phyloP scores from a whole-genome alignment of 2,797 vertebrate genomes.

The Oreortyx pictus region DNA sequence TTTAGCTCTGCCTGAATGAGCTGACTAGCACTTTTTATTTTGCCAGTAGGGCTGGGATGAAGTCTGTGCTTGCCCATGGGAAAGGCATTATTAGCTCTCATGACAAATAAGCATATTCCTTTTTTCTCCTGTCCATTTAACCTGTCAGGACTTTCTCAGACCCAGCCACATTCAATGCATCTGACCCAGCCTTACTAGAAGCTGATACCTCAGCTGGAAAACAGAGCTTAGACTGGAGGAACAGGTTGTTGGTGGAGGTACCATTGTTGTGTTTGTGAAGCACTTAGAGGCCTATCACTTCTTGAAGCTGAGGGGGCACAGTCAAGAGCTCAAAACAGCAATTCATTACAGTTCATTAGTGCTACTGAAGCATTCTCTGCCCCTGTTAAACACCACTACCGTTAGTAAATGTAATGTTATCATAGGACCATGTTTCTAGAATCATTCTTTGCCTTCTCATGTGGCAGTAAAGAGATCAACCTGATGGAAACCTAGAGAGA shows the following conservation, averaged over 20 bases:
- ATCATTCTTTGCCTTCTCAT: not conserved
- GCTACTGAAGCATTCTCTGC: not conserved
- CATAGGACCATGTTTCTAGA: not conserved
- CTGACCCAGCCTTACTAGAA: not conserved
- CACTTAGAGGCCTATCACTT: not conserved
- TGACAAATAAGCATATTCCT: not conserved
- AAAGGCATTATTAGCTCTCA: not conserved
- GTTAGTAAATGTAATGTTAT: not conserved
- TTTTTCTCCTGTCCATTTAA: not conserved
- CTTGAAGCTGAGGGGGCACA: not conserved
- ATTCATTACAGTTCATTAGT: not conserved
- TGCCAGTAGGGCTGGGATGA: accelerated
- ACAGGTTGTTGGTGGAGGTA: not conserved
- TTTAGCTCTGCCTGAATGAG: not conserved
- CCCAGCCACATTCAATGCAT: not conserved
- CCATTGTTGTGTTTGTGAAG: not conserved
- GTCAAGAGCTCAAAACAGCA: not conserved
- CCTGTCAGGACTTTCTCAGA: not conserved
- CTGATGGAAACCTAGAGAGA: not conserved
- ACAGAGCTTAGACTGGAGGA: not conserved
- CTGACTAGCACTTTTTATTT: not conserved
- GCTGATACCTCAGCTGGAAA: not conserved
- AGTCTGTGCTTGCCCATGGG: not conserved
- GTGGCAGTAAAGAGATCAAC: not conserved
- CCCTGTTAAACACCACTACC: accelerated